Conservation (phyloP, 2,113 vertebrate species). For the Falco punctatus region DNA sequence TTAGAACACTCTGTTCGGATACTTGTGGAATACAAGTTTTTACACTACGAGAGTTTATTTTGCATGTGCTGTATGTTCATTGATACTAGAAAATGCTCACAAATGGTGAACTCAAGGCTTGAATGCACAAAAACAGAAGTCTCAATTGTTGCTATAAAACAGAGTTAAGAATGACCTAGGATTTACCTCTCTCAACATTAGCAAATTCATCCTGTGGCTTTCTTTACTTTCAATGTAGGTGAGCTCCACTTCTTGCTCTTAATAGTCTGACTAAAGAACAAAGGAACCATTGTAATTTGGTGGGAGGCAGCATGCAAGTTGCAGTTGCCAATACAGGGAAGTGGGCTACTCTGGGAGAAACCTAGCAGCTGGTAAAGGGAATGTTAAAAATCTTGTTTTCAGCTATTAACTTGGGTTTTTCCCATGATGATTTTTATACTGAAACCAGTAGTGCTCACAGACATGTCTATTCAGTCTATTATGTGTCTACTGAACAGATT, state of each 20-base stretch:
- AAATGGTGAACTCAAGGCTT: neutral
- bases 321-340: accelerated
- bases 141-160: neutral
- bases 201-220: accelerated
- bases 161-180: neutral
- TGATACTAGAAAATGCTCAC: neutral
- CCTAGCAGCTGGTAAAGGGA: neutral
- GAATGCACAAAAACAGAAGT: neutral
- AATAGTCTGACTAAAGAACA: neutral
- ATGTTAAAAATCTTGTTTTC: neutral
- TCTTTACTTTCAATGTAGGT: neutral
- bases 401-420: neutral
- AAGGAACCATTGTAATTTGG: neutral
- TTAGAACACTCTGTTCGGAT: neutral
- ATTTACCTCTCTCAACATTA: neutral
- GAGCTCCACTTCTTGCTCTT: neutral
- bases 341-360: neutral
- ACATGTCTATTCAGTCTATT: neutral
- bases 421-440: neutral
- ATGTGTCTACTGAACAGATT: neutral
- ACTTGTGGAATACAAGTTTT: neutral
- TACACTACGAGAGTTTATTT: neutral
- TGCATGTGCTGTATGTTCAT: neutral
- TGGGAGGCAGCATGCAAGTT: neutral
- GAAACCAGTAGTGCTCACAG: neutral